Percentiles rank a stretch among this genome's conserved stretches.
Evolutionary conservation across 2,113 vertebrate species (phyloP).

Genomic region (Hystrix brachyura): DNA sequence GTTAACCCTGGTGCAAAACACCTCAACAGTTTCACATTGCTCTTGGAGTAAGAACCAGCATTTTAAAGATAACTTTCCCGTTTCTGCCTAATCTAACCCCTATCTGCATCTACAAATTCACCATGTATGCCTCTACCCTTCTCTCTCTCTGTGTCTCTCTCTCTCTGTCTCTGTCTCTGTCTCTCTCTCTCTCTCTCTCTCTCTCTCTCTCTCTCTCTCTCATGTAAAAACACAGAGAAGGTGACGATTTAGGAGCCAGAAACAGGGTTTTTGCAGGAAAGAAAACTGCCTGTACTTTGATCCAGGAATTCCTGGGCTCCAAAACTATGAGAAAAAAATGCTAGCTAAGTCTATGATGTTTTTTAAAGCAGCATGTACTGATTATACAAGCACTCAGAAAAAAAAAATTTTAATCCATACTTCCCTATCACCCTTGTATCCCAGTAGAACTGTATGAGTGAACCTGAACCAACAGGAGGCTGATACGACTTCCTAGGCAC

Average conservation of each 20-base stretch:
- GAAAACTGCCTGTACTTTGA: not conserved
- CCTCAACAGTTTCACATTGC: not conserved
- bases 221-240: not conserved
- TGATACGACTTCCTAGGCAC: not conserved
- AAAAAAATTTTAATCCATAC: not conserved
- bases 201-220: not conserved
- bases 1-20: not conserved
- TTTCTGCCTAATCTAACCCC: not conserved
- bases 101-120: not conserved
- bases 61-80: not conserved
- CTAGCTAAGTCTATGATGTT: not conserved
- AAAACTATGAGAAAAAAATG: not conserved
- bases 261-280: not conserved
- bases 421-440: not conserved
- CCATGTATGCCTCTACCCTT: not conserved
- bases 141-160: rapidly evolving
- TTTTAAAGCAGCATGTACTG: not conserved
- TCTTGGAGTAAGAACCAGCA: constrained; percentile 12
- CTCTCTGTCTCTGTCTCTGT: not conserved
- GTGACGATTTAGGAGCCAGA: not conserved
- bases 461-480: not conserved
- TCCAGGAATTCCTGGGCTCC: not conserved
- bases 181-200: not conserved
- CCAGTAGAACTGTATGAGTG: not conserved
- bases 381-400: not conserved